Percentiles rank a stretch among this genome's conserved stretches.
Evolutionary conservation across 2,888 invertebrate species (phyloP).

Genomic region (Pheosia gnoma): DNA sequence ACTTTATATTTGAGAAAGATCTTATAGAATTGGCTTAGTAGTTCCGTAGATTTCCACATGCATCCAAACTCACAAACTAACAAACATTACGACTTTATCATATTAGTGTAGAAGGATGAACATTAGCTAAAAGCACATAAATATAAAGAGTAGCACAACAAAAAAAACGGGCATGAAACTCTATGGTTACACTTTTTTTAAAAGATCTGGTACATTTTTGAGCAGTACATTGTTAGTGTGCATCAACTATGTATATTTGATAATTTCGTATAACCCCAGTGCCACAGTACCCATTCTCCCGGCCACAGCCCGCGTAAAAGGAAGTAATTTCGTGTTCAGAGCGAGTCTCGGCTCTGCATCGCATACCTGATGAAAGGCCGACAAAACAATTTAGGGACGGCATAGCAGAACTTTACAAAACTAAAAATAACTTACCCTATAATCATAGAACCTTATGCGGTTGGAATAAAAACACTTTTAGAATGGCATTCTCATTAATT

Average conservation of each 20-base stretch:
- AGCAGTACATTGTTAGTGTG: not conserved
- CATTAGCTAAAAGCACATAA: too few relatives aligned
- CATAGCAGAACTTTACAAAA: conserved; percentile 23
- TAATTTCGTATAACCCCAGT: not conserved
- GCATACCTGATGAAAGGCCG: conserved; percentile 58
- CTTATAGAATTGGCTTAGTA: too few relatives aligned
- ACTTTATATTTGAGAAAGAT: too few relatives aligned
- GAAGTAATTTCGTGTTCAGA: conserved; percentile 46
- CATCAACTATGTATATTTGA: conserved; percentile 1
- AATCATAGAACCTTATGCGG: conserved; percentile 14
- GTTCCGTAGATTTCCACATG: too few relatives aligned
- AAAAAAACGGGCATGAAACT: too few relatives aligned
- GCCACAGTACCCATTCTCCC: conserved; percentile 15
- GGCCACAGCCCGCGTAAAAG: conserved; percentile 29
- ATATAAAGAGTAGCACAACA: too few relatives aligned
- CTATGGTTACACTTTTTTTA: too few relatives aligned
- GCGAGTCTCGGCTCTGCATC: conserved; percentile 31
- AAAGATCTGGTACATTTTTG: too few relatives aligned
- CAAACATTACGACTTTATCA: too few relatives aligned
- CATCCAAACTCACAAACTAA: too few relatives aligned
- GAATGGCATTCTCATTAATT: conserved; percentile 15
- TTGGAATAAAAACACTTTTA: conserved; percentile 21
- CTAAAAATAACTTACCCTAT: conserved; percentile 20
- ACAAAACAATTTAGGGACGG: conserved; percentile 45
- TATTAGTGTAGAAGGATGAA: too few relatives aligned